These are phyloP conservation scores for Poecile atricapillus DNA, from an alignment of 2,113 vertebrate genomes.

Conservation along the genomic window DNA sequence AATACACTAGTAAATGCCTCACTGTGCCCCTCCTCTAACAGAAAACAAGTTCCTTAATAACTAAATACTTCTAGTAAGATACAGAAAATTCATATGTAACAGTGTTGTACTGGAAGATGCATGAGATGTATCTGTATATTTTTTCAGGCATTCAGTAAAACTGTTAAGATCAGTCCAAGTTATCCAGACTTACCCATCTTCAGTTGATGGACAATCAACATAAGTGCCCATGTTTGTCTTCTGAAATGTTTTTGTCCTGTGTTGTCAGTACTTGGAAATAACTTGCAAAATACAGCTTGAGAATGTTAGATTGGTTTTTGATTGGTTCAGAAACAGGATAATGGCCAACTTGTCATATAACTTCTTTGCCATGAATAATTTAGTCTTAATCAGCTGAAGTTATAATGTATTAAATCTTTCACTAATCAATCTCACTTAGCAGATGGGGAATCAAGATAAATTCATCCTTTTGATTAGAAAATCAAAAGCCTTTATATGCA, in stretches of 20 bases:
- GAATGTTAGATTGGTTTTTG: not conserved
- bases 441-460: constrained; percentile 34
- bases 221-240: not conserved
- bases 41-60: not conserved
- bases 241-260: not conserved
- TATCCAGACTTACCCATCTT: not conserved
- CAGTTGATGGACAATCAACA: not conserved
- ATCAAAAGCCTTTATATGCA: not conserved
- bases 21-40: not conserved
- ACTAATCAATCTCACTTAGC: constrained; percentile 13
- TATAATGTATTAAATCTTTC: constrained; percentile 26
- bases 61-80: not conserved
- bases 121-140: not conserved
- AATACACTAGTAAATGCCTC: not conserved
- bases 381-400: constrained; percentile 21
- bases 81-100: not conserved
- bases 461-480: constrained; percentile 31
- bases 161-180: not conserved
- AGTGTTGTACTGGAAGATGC: not conserved
- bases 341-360: not conserved
- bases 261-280: not conserved
- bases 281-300: not conserved
- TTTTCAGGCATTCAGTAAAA: not conserved
- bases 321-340: not conserved
- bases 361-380: constrained; percentile 41